A percentile compares a stretch with the other conserved stretches of the same genome.
These are phyloP conservation scores for Entelurus aequoreus DNA, from an alignment of 2,113 vertebrate genomes.

Conservation along the genomic window DNA sequence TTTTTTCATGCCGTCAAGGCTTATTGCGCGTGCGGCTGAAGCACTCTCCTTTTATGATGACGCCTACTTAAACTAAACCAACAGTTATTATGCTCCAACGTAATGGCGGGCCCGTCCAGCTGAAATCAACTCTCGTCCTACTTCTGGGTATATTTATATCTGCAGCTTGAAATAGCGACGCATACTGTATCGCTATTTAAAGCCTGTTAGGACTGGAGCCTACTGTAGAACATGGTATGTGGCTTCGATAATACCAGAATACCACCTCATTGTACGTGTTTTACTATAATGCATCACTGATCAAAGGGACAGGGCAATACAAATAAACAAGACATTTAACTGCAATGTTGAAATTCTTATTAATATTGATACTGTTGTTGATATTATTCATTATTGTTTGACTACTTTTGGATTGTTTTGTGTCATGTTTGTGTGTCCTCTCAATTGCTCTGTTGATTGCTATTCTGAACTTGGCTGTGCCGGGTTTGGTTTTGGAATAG, in stretches of 20 bases:
- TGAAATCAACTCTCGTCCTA: slow-evolving; percentile 17
- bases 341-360: too few relatives aligned
- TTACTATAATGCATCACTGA: not conserved
- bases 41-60: slow-evolving; percentile 6
- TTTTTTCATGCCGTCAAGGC: slow-evolving; percentile 9
- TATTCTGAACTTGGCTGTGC: too few relatives aligned
- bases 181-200: slow-evolving; percentile 21
- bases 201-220: slow-evolving; percentile 9
- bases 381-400: too few relatives aligned
- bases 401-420: too few relatives aligned
- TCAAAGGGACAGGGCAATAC: not conserved
- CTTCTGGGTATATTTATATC: slow-evolving; percentile 3
- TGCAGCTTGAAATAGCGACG: slow-evolving; percentile 24
- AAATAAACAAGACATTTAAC: not conserved
- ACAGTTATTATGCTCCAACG: slow-evolving; percentile 20
- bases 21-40: slow-evolving; percentile 8
- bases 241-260: too few relatives aligned
- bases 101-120: slow-evolving; percentile 32
- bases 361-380: too few relatives aligned
- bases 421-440: too few relatives aligned
- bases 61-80: slow-evolving; percentile 12
- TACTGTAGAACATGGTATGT: too few relatives aligned
- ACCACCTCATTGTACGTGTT: not conserved
- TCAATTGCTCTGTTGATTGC: too few relatives aligned
- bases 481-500: too few relatives aligned